Base-by-base conservation (phyloP, 2,888 invertebrate species). In the Patella caerulea region DNA sequence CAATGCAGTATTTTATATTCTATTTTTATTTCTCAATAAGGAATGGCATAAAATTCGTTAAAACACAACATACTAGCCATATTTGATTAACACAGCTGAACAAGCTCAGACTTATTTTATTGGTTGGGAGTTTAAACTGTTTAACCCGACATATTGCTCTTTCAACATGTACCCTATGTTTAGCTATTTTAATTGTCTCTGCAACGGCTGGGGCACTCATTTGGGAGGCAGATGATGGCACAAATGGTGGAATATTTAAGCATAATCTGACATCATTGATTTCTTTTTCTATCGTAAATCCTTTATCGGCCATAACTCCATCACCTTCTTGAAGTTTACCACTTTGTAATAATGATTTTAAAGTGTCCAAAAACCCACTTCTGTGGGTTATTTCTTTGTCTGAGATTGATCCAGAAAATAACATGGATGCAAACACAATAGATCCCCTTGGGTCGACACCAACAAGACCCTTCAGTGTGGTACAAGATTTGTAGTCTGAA, bases 401-500 rank as follows among this genome's bases (percentile, higher is more conserved):
- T 17, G 78, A 76, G 19, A 78, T 78, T 14, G 70, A 45, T 12
- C 74, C 76, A 45, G 78, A 75, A 73, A 78, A 81, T 53, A 79
- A 69, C 19, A 73, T 70, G 19, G 77, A 79, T 7, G 70, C 53
- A 79, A 74, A 79, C n/a, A 81, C 77, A 45, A 79, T 34, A 24
- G 78, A 76, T 11, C 79, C 79, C n/a, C 77, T 56, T 17, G 81
- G 79, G 56, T 78, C 77, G 74, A 72, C 24, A 24, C 29, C 78
- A 45, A 78, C 76, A 14, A 81, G 55, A 53, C 54, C 69, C 65
- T 78, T 80, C 15, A 78, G 69, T 11, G 80, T 79, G 24, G 71
- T 82, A n/a, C 55, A 65, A 9, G 80, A 78, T 69, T 82, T 82
- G 34, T 80, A 80, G 54, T 80, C 77, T 24, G 74, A 76, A 72